Evolutionary conservation across 2,888 invertebrate genomes (phyloP).

Genomic region (Deilephila porcellus): DNA sequence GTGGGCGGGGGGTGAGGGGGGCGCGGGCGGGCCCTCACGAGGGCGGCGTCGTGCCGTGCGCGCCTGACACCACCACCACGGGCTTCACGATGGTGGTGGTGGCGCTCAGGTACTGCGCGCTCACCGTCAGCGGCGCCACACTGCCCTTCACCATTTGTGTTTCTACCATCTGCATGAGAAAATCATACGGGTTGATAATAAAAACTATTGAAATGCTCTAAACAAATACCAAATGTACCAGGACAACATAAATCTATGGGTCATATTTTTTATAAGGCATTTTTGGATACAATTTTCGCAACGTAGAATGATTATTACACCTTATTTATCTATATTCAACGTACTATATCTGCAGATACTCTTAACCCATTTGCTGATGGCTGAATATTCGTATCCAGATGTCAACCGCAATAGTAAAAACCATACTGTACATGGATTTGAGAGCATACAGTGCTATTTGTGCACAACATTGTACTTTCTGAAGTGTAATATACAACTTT

Average conservation of each 20-base stretch:
- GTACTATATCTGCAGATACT: no score
- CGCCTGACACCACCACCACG: slow-evolving; percentile 85
- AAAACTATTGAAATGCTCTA: background rate
- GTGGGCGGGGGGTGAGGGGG: slow-evolving; percentile 33
- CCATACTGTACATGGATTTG: no score
- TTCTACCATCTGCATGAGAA: slow-evolving; percentile 71
- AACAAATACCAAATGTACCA: background rate
- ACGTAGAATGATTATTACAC: no score
- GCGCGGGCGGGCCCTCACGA: slow-evolving; percentile 42
- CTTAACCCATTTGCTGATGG: no score
- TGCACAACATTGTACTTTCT: no score
- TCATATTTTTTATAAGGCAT: no score
- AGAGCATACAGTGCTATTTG: no score
- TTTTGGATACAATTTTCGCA: no score
- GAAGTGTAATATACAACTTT: no score
- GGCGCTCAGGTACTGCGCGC: slow-evolving; percentile 87
- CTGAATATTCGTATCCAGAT: no score
- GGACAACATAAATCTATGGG: background rate
- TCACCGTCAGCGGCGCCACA: slow-evolving; percentile 86
- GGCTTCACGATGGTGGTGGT: slow-evolving; percentile 87
- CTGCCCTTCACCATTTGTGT: slow-evolving; percentile 84
- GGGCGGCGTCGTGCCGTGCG: slow-evolving; percentile 49
- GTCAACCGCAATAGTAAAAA: no score
- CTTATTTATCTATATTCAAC: no score
- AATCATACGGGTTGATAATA: background rate